phyloP scores from a whole-genome alignment of 2,888 invertebrate genomes.

The Drosophila lacicola region DNA sequence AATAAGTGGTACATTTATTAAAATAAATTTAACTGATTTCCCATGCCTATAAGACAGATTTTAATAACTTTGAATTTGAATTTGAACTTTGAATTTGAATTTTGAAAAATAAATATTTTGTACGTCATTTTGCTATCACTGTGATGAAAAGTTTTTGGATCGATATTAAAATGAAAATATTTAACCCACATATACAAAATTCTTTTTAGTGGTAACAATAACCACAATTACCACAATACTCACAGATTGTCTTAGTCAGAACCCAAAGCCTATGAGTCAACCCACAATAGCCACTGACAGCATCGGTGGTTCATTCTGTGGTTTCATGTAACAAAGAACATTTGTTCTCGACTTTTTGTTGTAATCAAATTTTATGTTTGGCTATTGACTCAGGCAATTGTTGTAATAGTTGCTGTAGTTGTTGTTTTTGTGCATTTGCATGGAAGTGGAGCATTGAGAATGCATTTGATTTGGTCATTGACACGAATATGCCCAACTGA shows the following conservation, averaged over 20 bases:
- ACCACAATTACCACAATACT: slow-evolving; percentile 9
- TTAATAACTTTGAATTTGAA: too few species aligned
- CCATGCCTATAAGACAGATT: too few species aligned
- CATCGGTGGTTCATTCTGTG: slow-evolving; percentile 28
- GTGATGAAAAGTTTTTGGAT: neutral
- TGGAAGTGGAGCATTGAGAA: slow-evolving; percentile 60
- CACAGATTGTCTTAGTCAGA: slow-evolving; percentile 36
- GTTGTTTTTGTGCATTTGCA: slow-evolving; percentile 58
- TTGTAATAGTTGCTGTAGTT: slow-evolving; percentile 19
- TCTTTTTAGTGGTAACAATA: slow-evolving; percentile 5
- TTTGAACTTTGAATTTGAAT: too few species aligned
- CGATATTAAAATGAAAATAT: neutral
- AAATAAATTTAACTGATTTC: too few species aligned
- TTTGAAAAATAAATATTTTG: neutral
- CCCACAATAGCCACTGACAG: slow-evolving; percentile 29
- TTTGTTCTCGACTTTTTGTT: slow-evolving; percentile 44
- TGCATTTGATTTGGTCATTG: slow-evolving; percentile 73
- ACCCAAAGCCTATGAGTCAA: slow-evolving; percentile 46
- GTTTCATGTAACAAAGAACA: slow-evolving; percentile 42
- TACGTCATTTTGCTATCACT: neutral
- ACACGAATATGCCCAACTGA: slow-evolving; percentile 65
- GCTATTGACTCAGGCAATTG: slow-evolving; percentile 35
- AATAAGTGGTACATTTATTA: too few species aligned
- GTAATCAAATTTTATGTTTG: slow-evolving; percentile 63
- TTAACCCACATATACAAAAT: neutral